Evolutionary conservation across 2,797 vertebrate species (phyloP).

Genomic region (Coregonus ussuriensis): DNA sequence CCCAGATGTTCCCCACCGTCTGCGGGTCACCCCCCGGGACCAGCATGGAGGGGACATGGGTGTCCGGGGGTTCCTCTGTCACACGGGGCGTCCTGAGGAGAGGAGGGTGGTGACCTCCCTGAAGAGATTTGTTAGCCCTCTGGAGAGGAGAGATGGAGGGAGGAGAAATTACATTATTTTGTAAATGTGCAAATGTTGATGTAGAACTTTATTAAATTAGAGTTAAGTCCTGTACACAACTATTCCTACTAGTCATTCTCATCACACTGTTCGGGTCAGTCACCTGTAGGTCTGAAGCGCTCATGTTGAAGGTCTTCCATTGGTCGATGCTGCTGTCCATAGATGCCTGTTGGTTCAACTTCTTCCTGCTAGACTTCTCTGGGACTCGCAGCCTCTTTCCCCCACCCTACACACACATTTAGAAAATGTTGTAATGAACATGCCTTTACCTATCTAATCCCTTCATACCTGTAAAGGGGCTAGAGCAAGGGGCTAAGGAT

Average conservation of each 20-base stretch:
- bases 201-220: background rate
- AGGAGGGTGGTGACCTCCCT: constrained; percentile 77
- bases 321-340: constrained; percentile 85
- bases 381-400: constrained; percentile 81
- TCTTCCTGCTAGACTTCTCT: constrained; percentile 84
- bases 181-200: background rate
- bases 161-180: background rate
- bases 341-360: constrained; percentile 84
- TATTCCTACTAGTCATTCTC: background rate
- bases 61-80: constrained; percentile 70
- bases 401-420: constrained; percentile 60
- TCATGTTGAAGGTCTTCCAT: constrained; percentile 79
- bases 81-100: constrained; percentile 69
- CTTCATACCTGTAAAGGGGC: no score
- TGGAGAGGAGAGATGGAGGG: constrained; percentile 47
- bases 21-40: constrained; percentile 73
- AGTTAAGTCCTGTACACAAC: background rate
- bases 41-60: constrained; percentile 67
- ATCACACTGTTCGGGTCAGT: background rate
- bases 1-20: constrained; percentile 88
- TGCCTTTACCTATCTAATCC: background rate
- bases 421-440: background rate
- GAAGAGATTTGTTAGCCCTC: constrained; percentile 84
- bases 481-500: background rate
- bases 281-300: constrained; percentile 77